A percentile compares a stretch with the other conserved stretches of the same genome.
phyloP scores from a whole-genome alignment of 2,797 vertebrate species.

The Salmo trutta region DNA sequence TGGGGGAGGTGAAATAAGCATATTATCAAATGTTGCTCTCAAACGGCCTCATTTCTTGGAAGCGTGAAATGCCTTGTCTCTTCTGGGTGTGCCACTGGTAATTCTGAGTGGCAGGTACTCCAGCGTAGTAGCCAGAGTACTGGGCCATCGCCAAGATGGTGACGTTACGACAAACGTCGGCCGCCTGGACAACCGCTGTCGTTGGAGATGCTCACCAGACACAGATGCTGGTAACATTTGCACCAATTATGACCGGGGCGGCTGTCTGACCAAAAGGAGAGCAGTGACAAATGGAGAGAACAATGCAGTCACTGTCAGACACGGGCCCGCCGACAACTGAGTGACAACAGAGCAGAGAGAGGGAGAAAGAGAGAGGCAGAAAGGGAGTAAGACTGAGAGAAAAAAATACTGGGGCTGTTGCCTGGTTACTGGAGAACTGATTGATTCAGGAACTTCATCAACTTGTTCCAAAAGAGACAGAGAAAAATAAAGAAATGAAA shows the following conservation, averaged over 20 bases:
- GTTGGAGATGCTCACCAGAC: constrained; percentile 64
- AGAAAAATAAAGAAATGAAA: constrained; percentile 4
- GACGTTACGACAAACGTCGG: constrained; percentile 69
- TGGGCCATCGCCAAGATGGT: constrained; percentile 66
- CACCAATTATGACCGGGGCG: constrained; percentile 69
- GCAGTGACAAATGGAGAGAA: constrained; percentile 45
- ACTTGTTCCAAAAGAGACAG: constrained; percentile 43
- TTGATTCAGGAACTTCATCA: constrained; percentile 56
- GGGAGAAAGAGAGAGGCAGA: constrained; percentile 27
- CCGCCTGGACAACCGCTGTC: constrained; percentile 54
- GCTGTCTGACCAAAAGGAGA: constrained; percentile 44
- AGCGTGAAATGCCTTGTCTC: constrained; percentile 71
- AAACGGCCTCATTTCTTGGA: constrained; percentile 74
- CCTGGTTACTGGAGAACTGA: constrained; percentile 40
- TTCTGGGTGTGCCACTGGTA: constrained; percentile 65
- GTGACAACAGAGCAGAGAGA: constrained; percentile 55
- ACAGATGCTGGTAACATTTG: constrained; percentile 70
- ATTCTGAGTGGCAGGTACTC: constrained; percentile 77
- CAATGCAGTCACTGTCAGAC: constrained; percentile 67
- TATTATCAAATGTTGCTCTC: constrained; percentile 75
- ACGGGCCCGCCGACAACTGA: constrained; percentile 38
- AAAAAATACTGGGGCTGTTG: constrained; percentile 44
- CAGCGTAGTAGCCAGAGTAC: constrained; percentile 61
- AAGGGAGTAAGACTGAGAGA: constrained; percentile 13
- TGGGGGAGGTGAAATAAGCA: constrained; percentile 67